Conservation (phyloP, 2,113 vertebrate species). For the Oreamnos americanus region DNA sequence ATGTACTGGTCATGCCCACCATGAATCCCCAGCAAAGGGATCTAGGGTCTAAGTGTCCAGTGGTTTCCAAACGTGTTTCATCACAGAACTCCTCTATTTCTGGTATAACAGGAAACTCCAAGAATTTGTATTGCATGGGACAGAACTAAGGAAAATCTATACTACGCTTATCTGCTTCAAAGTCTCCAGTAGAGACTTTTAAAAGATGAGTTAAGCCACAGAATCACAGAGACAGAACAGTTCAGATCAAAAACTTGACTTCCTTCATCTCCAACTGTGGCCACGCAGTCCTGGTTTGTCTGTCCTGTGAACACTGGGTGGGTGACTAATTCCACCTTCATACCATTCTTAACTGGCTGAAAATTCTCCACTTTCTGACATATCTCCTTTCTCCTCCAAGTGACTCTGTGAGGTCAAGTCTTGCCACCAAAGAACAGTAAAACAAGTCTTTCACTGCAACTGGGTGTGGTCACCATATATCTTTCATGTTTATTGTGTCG, state of each 20-base stretch:
- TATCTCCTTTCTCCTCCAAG: not conserved
- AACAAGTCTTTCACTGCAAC: not conserved
- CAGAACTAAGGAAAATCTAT: not conserved
- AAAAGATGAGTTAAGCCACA: not conserved
- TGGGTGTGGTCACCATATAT: not conserved
- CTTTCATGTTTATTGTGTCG: not conserved
- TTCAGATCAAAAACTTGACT: not conserved
- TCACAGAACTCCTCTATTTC: not conserved
- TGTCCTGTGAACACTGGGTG: not conserved
- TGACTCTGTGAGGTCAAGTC: not conserved
- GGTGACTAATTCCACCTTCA: not conserved
- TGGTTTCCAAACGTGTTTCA: not conserved
- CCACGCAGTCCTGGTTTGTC: not conserved
- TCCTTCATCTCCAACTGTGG: not conserved
- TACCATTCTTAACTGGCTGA: not conserved
- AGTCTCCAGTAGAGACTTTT: not conserved
- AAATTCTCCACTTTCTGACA: not conserved
- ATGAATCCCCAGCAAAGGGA: not conserved
- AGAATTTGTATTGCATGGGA: not conserved
- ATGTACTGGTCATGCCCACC: not conserved
- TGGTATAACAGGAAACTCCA: not conserved
- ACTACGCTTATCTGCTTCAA: not conserved
- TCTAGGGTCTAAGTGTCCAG: not conserved
- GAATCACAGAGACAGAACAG: not conserved
- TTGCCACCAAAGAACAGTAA: not conserved